phyloP scores from a whole-genome alignment of 2,888 invertebrate species.

The Cylindroiulus punctatus region DNA sequence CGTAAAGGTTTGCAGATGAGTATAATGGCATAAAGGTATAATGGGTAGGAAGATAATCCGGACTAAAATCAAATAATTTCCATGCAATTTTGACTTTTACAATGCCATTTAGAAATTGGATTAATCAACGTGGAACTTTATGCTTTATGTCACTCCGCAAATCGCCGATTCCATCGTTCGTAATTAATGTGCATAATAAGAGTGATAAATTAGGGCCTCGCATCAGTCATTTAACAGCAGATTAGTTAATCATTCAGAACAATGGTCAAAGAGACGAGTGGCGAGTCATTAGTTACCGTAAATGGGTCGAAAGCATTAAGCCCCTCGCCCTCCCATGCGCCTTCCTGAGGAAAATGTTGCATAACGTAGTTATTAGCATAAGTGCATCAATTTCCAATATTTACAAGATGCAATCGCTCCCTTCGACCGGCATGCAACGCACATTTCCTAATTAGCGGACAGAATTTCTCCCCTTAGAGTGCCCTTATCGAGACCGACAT shows the following conservation, averaged over 20 bases:
- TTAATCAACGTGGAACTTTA: no score
- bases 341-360: neutral
- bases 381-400: slow-evolving; percentile 34
- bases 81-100: no score
- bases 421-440: slow-evolving; percentile 33
- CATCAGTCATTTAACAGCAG: slow-evolving; percentile 5
- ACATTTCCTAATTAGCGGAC: slow-evolving; percentile 23
- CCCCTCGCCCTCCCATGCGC: neutral
- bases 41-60: no score
- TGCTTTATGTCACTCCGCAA: neutral
- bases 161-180: neutral
- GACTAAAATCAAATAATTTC: no score
- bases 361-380: slow-evolving; percentile 34
- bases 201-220: neutral
- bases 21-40: no score
- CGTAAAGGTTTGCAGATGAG: no score
- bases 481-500: slow-evolving; percentile 24
- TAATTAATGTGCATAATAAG: neutral
- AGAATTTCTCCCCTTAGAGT: slow-evolving; percentile 36
- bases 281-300: neutral
- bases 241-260: neutral
- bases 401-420: slow-evolving; percentile 24
- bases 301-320: neutral
- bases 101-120: no score
- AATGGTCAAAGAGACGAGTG: neutral